Evolutionary conservation across 1,140 invertebrate species (phyloP), one percentile per base, ranked within the genome.

Genomic region (Panagrolaimus sp.): DNA sequence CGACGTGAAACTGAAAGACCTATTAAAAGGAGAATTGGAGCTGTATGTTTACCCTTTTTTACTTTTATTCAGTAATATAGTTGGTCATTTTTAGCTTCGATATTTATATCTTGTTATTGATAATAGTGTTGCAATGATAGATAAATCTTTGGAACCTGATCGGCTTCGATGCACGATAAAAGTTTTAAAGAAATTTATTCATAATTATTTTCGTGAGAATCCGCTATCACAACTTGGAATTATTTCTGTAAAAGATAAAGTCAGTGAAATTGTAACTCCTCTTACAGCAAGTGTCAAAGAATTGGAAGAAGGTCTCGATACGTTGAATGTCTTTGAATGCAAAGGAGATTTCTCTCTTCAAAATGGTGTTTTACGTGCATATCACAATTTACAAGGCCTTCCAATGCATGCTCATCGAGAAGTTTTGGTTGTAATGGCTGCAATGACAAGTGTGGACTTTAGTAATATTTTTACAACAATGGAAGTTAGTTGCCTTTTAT

Each of bases 271-370:
- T 14, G 28, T 64, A 15, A 43, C 28, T 1, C 63, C 24, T 4
- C 28, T 64, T 17, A 64, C 63, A 43, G 32, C 28, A 17, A 43
- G 17, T 24, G 38, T 64, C 12, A 43, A 32, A 17, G 38, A 64
- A 17, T 28, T 64, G 38, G 38, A 64, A 17, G 63, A 64, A 14
- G 28, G 28, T 12, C 12, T 64, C 0, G 38, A 64, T 32, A 64
- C 28, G 12, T 43, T 64, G 28, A 64, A 64, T 15, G 38, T 32
- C 8, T 43, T 43, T 43, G 63, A 64, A 14, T 64, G 63, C 17
- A 64, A 43, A 38, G 63, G 63, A 9, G 63, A 64, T 21, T 64
- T 64, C 17, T 64, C 63, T 9, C 63, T 64, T 32, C 63, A 64
- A 64, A 64, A 64, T 64, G 63, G 63, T 15, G 28, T 64, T 21